A percentile compares a stretch with the other conserved stretches of the same genome.
phyloP scores from a whole-genome alignment of 2,113 vertebrate species.

The Narcine bancroftii region DNA sequence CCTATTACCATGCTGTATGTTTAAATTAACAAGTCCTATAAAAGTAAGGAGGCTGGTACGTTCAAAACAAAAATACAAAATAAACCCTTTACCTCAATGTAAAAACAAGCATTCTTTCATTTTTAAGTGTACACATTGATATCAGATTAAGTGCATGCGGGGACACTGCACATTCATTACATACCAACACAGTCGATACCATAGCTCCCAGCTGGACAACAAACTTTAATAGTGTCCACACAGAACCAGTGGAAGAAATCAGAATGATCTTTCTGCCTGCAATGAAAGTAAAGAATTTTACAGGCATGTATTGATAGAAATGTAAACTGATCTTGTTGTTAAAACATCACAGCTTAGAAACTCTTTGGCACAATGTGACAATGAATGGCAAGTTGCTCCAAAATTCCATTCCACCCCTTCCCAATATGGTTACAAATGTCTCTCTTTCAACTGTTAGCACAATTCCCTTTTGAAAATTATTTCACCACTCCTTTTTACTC shows the following conservation, averaged over 20 bases:
- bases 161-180: not conserved
- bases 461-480: not conserved
- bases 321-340: not conserved
- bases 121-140: no score
- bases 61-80: not conserved
- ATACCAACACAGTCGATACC: conserved; percentile 78
- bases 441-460: not conserved
- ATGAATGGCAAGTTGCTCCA: not conserved
- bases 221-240: conserved; percentile 72
- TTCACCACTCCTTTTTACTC: not conserved
- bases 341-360: not conserved
- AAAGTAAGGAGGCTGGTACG: not conserved
- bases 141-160: no score
- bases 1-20: no score
- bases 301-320: not conserved
- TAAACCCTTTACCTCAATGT: not conserved
- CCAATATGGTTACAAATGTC: no score
- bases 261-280: conserved; percentile 75
- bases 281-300: conserved; percentile 31
- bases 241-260: conserved; percentile 89
- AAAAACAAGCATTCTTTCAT: not conserved
- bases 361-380: not conserved
- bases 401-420: conserved; percentile 23
- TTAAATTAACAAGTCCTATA: no score
- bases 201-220: conserved; percentile 77